Percentiles rank a stretch among this genome's conserved stretches.
Evolutionary conservation across 1,140 invertebrate genomes (phyloP).

Genomic region (Mizuhopecten yessoensis): DNA sequence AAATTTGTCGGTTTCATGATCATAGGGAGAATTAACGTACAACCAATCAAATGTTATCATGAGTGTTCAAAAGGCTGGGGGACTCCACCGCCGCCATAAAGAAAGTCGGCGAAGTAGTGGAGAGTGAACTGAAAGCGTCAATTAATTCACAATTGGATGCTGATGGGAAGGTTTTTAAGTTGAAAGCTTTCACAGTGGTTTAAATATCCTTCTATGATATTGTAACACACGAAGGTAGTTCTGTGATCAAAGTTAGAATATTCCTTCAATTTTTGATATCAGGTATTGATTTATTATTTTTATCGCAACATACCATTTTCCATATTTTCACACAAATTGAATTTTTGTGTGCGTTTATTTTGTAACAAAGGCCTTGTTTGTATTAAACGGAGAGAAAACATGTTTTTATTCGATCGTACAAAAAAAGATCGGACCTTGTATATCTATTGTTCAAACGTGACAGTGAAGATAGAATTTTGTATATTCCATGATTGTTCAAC

Average conservation of each 20-base stretch:
- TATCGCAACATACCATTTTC: background rate
- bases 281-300: background rate
- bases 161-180: conserved; percentile 9
- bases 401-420: background rate
- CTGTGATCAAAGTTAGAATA: background rate
- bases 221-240: background rate
- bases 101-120: background rate
- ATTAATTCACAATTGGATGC: conserved; percentile 8
- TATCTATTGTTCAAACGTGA: too few species aligned
- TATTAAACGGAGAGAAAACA: background rate
- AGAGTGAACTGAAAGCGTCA: background rate
- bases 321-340: background rate
- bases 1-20: background rate
- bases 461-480: too few species aligned
- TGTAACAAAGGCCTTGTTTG: background rate
- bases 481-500: background rate
- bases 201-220: background rate
- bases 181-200: background rate
- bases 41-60: background rate
- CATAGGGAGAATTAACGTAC: background rate
- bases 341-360: background rate
- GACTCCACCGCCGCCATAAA: background rate
- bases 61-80: background rate
- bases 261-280: background rate
- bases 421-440: background rate